Base-by-base conservation (phyloP, 2,888 invertebrate genomes). In the Drosophila greeni region DNA sequence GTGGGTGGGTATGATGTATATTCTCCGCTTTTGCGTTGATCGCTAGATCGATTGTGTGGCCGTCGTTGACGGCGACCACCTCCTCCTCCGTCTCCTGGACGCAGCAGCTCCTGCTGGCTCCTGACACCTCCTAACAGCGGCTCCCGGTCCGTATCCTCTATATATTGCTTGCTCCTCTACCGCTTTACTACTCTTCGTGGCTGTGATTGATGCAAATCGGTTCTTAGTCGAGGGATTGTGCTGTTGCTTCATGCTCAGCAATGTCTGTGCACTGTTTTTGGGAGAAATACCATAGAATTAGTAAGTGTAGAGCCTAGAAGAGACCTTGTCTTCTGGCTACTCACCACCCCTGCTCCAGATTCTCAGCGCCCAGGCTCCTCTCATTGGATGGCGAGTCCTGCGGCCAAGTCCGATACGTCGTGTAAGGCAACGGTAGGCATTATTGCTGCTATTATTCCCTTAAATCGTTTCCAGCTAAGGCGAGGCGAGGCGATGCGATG, bases 161-260 rank as follows among this genome's bases (percentile, higher is more conserved):
- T 36, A 18, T 68, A 16, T 48, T 54, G 57, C 57, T 42, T 29
- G 40, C 43, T 48, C 31, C 42, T 48, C 49, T 60, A 29, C 45
- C 51, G 47, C 52, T 64, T 9, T 61, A 51, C 40, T 61, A 51
- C 40, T 49, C 34, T 12, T 59, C 24, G 37, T 23, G 26, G 53
- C 52, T 57, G 52, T 29, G 55, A 51, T 57, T 54, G 73, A 31
- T 53, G 66, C 12, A 31, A 53, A 52, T 66, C n/a, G 52, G 23
- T 29, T 66, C 42, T 36, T 62, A 53, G 36, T 62, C 42, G 52
- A 62, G 42, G 62, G 42, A 62, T 66, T 52, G 11, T 52, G 73
- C 39, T 57, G 66, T 58, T 82, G 71, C 66, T 75, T 73, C 79
- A 65, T 65, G 57, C 65, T 65, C 68, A 56, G 65, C 65, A 57